Percentiles rank a stretch among this genome's conserved stretches.
phyloP scores from a whole-genome alignment of 2,113 vertebrate species.

The Glaucidium brasilianum region DNA sequence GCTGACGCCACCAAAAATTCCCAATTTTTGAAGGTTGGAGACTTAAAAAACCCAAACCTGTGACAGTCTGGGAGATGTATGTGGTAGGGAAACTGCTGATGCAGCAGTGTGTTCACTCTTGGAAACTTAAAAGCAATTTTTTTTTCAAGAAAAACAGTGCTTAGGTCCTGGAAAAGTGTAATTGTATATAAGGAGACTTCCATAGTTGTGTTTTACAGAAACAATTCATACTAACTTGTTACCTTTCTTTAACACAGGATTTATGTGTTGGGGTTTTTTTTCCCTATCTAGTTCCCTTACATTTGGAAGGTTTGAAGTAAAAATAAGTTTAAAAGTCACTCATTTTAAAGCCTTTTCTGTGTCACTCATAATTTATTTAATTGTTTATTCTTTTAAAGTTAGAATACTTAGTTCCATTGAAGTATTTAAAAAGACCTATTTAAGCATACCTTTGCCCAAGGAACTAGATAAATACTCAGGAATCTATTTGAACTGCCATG shows the following conservation, averaged over 20 bases:
- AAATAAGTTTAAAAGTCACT: neutral
- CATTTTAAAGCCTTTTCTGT: neutral
- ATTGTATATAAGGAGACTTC: neutral
- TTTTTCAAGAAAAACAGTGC: neutral
- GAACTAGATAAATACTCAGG: neutral
- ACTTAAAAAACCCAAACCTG: neutral
- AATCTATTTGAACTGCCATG: neutral
- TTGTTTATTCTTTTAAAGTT: neutral
- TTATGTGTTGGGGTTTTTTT: neutral
- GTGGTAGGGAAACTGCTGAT: neutral
- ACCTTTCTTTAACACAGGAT: neutral
- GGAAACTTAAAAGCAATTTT: neutral
- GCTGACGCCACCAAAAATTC: neutral
- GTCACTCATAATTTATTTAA: neutral
- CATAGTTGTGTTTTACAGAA: neutral
- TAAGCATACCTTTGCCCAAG: neutral
- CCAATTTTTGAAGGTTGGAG: neutral
- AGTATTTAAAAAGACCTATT: neutral
- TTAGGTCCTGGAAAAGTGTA: neutral
- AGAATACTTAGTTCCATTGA: neutral
- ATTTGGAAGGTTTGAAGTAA: neutral
- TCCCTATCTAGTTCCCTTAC: accelerated
- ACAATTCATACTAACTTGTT: neutral
- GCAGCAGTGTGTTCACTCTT: neutral
- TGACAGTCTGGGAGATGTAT: neutral